phyloP scores from a whole-genome alignment of 2,113 vertebrate species.

The Helogale parvula region DNA sequence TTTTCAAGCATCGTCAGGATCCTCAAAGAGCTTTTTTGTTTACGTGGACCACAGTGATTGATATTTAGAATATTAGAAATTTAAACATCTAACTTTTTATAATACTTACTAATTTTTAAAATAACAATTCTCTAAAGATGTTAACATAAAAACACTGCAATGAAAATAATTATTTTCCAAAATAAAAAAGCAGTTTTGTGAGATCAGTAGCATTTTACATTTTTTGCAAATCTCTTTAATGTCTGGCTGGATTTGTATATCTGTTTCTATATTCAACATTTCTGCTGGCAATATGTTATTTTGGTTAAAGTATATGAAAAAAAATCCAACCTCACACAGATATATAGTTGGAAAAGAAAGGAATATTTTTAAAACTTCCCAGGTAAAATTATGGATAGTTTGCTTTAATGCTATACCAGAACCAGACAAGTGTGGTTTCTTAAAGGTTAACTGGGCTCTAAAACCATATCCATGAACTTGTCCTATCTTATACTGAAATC shows the following conservation, averaged over 20 bases:
- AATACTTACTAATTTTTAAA: not conserved
- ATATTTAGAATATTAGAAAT: not conserved
- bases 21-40: not conserved
- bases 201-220: not conserved
- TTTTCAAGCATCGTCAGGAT: not conserved
- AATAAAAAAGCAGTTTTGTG: slow-evolving; percentile 10
- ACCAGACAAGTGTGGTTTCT: not conserved
- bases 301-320: not conserved
- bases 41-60: not conserved
- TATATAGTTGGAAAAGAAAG: not conserved
- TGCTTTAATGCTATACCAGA: not conserved
- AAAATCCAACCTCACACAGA: not conserved
- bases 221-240: not conserved
- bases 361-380: not conserved
- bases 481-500: not conserved
- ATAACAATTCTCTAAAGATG: not conserved
- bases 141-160: not conserved
- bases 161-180: not conserved
- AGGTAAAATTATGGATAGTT: not conserved
- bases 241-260: not conserved
- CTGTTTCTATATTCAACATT: not conserved
- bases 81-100: not conserved
- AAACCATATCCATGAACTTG: not conserved
- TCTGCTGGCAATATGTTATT: not conserved
- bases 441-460: not conserved